Evolutionary conservation across 2,797 vertebrate species (phyloP).

Genomic region (Neosilurus hyrtlii): DNA sequence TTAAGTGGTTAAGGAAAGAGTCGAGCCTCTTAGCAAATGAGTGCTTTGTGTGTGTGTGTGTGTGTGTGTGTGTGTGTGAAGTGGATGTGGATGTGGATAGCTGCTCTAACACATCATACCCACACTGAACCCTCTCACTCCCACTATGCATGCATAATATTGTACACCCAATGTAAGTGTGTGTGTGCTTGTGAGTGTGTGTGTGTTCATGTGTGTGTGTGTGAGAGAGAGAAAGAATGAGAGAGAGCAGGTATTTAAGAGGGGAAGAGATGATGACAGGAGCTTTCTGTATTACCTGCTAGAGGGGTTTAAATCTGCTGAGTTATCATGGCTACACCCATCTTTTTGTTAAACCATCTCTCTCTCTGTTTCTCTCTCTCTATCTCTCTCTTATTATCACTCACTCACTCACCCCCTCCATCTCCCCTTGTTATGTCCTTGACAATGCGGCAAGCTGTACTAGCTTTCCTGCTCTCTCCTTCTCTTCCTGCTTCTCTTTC

Average conservation of each 20-base stretch:
- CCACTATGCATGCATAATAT: slow-evolving; percentile 35
- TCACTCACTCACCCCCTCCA: slow-evolving; percentile 62
- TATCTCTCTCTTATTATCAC: slow-evolving; percentile 10
- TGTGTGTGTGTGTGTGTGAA: too few relatives aligned
- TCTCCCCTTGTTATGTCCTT: slow-evolving; percentile 82
- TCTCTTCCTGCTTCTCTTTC: slow-evolving; percentile 38
- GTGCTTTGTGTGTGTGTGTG: slow-evolving; percentile 31
- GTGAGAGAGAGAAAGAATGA: too few relatives aligned
- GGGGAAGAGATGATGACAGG: slow-evolving; percentile 15
- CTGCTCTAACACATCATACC: slow-evolving; percentile 36
- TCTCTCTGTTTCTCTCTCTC: slow-evolving; percentile 26
- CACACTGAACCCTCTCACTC: slow-evolving; percentile 38
- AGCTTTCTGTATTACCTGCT: slow-evolving; percentile 29
- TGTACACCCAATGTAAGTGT: slow-evolving; percentile 15
- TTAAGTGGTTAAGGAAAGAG: slow-evolving; percentile 31
- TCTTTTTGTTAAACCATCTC: slow-evolving; percentile 54
- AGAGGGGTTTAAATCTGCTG: slow-evolving; percentile 63
- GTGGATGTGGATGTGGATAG: slow-evolving; percentile 27
- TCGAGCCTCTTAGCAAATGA: slow-evolving; percentile 15
- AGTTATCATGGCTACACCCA: slow-evolving; percentile 61
- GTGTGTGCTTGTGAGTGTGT: slow-evolving; percentile 18
- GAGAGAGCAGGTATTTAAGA: neutral
- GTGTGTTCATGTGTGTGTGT: slow-evolving; percentile 22
- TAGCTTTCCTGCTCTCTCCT: slow-evolving; percentile 66
- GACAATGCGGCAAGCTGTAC: slow-evolving; percentile 78